These are phyloP conservation scores for Pandemis corylana DNA, from an alignment of 2,888 invertebrate genomes.

Conservation along the genomic window DNA sequence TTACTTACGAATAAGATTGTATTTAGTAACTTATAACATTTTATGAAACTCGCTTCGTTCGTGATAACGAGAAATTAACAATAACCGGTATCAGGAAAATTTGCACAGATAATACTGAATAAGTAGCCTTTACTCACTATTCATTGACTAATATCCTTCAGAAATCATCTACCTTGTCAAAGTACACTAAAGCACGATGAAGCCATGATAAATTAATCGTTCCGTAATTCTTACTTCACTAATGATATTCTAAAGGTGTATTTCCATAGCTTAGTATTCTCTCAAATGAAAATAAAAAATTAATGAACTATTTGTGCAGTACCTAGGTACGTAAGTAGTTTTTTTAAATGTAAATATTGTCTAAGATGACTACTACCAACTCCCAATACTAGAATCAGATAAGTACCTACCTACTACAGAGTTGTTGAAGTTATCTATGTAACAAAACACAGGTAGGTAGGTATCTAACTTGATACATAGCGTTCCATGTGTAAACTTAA, in stretches of 20 bases:
- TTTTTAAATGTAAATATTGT: not conserved
- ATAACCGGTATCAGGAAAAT: not conserved
- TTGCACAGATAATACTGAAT: not conserved
- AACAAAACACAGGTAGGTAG: not conserved
- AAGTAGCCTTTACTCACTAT: not conserved
- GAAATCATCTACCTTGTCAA: not conserved
- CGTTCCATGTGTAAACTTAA: slow-evolving; percentile 14
- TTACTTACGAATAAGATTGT: no score
- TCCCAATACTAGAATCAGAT: not conserved
- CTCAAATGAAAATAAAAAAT: not conserved
- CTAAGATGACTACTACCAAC: not conserved
- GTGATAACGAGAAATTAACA: not conserved
- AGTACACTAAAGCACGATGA: not conserved
- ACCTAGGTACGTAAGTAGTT: not conserved
- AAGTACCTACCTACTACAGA: not conserved
- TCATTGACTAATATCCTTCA: not conserved
- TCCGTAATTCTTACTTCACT: slow-evolving; percentile 3
- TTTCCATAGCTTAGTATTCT: not conserved
- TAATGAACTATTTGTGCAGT: not conserved
- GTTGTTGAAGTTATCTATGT: no score
- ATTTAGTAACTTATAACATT: no score
- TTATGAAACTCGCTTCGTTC: not conserved
- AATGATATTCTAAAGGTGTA: not conserved
- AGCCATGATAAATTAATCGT: not conserved
- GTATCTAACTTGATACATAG: slow-evolving; percentile 1